Evolutionary conservation across 2,888 invertebrate species (phyloP).

Genomic region (Diogma glabrata): DNA sequence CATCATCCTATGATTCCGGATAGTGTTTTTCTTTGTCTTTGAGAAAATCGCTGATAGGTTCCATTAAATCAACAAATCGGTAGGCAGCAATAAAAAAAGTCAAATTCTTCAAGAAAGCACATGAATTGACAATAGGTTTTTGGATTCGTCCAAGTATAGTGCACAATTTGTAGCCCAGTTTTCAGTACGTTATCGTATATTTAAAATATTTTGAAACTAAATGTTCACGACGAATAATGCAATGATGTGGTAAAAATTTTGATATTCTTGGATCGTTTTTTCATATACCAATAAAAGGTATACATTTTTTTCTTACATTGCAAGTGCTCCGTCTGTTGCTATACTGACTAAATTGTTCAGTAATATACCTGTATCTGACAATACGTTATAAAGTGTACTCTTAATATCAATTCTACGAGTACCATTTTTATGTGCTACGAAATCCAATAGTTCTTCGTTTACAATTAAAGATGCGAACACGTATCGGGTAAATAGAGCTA

Average conservation of each 20-base stretch:
- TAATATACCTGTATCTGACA: too few species aligned
- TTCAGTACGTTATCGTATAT: background rate
- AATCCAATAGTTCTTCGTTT: slow-evolving; percentile 2
- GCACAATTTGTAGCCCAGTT: too few species aligned
- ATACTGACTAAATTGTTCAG: background rate
- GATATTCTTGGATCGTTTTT: background rate
- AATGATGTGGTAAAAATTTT: background rate
- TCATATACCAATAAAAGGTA: background rate
- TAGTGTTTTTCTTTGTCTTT: too few species aligned
- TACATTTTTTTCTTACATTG: background rate
- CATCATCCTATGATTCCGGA: too few species aligned
- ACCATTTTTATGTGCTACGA: background rate
- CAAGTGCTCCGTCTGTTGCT: background rate
- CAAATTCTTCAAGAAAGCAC: background rate
- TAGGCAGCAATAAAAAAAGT: too few species aligned
- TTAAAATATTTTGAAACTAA: too few species aligned
- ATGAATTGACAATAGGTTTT: background rate
- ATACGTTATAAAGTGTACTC: too few species aligned
- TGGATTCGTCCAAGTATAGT: too few species aligned
- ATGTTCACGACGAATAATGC: too few species aligned
- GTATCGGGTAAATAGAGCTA: slow-evolving; percentile 2
- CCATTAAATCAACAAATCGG: too few species aligned
- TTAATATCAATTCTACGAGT: background rate
- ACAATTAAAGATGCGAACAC: background rate
- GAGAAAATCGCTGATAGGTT: too few species aligned